These are phyloP conservation scores for Palythoa heliodiscus DNA, from an alignment of 92 coral and sea anemone species.

Conservation along the genomic window DNA sequence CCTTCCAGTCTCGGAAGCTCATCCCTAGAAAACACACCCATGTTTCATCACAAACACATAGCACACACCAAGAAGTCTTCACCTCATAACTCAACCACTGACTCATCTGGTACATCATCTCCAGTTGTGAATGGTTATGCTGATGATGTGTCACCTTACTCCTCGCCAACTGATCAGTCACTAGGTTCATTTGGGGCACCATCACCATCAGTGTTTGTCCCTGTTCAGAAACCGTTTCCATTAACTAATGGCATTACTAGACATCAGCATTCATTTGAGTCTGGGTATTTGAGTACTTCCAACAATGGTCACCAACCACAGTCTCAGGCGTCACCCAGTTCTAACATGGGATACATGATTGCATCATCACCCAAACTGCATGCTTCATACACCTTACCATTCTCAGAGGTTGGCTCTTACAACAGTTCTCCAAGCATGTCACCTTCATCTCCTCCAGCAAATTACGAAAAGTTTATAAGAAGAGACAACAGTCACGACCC, in stretches of 20 bases:
- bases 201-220: conserved; percentile 76
- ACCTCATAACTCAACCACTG: conserved; percentile 77
- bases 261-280: conserved; percentile 81
- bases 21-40: conserved; percentile 63
- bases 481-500: conserved; percentile 54
- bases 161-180: conserved; percentile 91
- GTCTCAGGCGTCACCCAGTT: conserved; percentile 74
- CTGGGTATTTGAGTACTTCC: conserved; percentile 77
- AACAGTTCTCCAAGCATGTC: conserved; percentile 92
- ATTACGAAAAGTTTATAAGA: conserved; percentile 64
- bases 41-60: conserved; percentile 60
- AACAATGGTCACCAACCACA: conserved; percentile 68
- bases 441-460: conserved; percentile 84
- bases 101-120: conserved; percentile 75
- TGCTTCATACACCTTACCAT: conserved; percentile 58
- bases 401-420: conserved; percentile 67
- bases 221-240: conserved; percentile 66
- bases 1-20: conserved; percentile 72
- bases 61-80: conserved; percentile 38
- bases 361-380: conserved; percentile 72
- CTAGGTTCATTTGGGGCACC: conserved; percentile 76
- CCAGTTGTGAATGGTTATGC: conserved; percentile 87
- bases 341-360: conserved; percentile 57
- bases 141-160: conserved; percentile 91
- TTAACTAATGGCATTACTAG: conserved; percentile 51